These are phyloP conservation scores for Acanthurus lineatus DNA, from an alignment of 2,797 vertebrate genomes.

Conservation along the genomic window DNA sequence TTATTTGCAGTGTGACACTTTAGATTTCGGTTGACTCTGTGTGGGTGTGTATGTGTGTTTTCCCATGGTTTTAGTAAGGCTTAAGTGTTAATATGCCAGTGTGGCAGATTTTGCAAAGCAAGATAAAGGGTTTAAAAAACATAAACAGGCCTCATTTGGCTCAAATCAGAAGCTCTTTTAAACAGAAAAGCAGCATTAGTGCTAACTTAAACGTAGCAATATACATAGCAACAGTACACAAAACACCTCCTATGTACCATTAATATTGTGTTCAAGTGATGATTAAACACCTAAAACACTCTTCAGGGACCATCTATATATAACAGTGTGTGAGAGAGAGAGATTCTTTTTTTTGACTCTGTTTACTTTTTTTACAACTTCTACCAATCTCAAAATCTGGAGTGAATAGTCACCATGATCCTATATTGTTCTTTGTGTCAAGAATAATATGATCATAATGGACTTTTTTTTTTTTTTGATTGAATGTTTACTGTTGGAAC, in stretches of 20 bases:
- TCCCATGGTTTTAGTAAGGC: conserved; percentile 44
- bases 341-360: too few species aligned
- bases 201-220: background rate
- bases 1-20: conserved; percentile 24
- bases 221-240: background rate
- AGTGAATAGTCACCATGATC: background rate
- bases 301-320: background rate
- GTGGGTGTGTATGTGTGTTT: conserved; percentile 19
- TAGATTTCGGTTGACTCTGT: conserved; percentile 10
- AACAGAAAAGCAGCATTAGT: conserved; percentile 21
- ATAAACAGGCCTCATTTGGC: conserved; percentile 15
- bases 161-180: conserved; percentile 31
- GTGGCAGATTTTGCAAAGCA: conserved; percentile 59
- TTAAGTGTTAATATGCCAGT: conserved; percentile 61
- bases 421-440: background rate
- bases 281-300: background rate
- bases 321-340: background rate
- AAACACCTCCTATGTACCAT: background rate
- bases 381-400: too few species aligned
- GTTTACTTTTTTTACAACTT: too few species aligned
- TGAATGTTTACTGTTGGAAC: background rate
- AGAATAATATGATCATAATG: too few species aligned
- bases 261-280: conserved; percentile 3
- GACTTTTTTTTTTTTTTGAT: background rate
- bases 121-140: conserved; percentile 63